Evolutionary conservation across 2,888 invertebrate species (phyloP).

Genomic region (Stenolophus ochropezus): DNA sequence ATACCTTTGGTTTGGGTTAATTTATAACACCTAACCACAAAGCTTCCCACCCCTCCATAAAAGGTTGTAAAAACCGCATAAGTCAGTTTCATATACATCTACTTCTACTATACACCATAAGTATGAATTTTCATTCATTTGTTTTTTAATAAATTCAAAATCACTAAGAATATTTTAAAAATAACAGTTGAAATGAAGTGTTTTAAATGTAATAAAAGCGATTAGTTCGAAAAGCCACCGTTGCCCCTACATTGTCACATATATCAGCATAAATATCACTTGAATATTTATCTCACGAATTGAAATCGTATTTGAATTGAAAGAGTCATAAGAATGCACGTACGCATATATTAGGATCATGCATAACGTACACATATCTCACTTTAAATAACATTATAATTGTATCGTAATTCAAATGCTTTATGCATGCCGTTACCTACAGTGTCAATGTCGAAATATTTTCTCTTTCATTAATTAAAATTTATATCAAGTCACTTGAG

Average conservation of each 20-base stretch:
- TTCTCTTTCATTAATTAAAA: background rate
- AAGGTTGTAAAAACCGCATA: too few species aligned
- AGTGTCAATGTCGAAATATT: constrained; percentile 10
- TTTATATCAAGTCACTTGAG: background rate
- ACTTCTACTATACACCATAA: too few species aligned
- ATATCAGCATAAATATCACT: constrained; percentile 36
- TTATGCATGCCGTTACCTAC: constrained; percentile 1
- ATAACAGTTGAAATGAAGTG: too few species aligned
- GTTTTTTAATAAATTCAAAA: too few species aligned
- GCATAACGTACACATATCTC: constrained; percentile 20
- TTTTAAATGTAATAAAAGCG: constrained; percentile 4
- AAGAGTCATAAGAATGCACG: constrained; percentile 23
- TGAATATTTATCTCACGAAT: constrained; percentile 52
- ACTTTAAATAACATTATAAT: constrained; percentile 31
- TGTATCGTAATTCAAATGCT: constrained; percentile 14
- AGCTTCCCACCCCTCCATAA: too few species aligned
- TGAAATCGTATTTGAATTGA: constrained; percentile 57
- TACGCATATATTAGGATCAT: constrained; percentile 22
- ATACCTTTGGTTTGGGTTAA: too few species aligned
- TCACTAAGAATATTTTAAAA: too few species aligned
- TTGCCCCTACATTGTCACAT: constrained; percentile 11
- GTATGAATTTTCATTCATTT: too few species aligned
- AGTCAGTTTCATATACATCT: too few species aligned
- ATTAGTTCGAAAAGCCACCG: background rate
- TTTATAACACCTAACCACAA: too few species aligned